A percentile compares a stretch with the other conserved stretches of the same genome.
Evolutionary conservation across 2,113 vertebrate species (phyloP).

Genomic region (Ranitomeya variabilis): DNA sequence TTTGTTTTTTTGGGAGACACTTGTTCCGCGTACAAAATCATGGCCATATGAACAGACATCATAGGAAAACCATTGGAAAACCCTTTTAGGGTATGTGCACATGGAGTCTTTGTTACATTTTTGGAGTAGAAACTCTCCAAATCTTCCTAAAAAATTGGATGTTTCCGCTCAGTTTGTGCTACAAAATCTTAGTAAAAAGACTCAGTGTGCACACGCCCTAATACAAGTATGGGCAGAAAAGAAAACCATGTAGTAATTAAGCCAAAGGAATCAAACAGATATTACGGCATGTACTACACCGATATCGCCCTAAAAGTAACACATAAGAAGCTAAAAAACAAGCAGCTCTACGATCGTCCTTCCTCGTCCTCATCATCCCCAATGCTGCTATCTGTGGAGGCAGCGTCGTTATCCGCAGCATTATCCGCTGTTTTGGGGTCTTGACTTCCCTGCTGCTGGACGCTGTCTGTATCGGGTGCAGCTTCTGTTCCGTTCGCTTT

Average conservation of each 20-base stretch:
- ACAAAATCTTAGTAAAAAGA: too few relatives aligned
- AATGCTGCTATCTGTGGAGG: constrained; percentile 89
- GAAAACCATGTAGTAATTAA: background rate
- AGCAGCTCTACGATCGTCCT: constrained; percentile 59
- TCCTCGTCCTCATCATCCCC: constrained; percentile 80
- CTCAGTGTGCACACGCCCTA: too few relatives aligned
- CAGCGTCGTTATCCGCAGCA: constrained; percentile 67
- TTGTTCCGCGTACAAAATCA: too few relatives aligned
- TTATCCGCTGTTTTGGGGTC: constrained; percentile 64
- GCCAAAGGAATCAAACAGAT: background rate
- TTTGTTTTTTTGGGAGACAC: too few relatives aligned
- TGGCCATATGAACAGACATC: too few relatives aligned
- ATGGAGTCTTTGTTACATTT: too few relatives aligned
- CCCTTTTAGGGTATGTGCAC: too few relatives aligned
- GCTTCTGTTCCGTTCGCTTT: constrained; percentile 46
- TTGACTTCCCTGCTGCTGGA: constrained; percentile 57
- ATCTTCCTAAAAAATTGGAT: too few relatives aligned
- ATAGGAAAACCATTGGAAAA: too few relatives aligned
- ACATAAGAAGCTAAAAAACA: constrained; percentile 59
- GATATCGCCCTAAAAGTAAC: constrained; percentile 42
- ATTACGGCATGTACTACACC: background rate
- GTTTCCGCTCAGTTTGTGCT: too few relatives aligned
- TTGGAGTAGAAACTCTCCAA: too few relatives aligned
- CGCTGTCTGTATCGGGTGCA: constrained; percentile 49
- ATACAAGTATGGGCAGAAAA: too few relatives aligned